Conservation (phyloP, 2,797 vertebrate genomes). For the Buphagus erythrorhynchus region DNA sequence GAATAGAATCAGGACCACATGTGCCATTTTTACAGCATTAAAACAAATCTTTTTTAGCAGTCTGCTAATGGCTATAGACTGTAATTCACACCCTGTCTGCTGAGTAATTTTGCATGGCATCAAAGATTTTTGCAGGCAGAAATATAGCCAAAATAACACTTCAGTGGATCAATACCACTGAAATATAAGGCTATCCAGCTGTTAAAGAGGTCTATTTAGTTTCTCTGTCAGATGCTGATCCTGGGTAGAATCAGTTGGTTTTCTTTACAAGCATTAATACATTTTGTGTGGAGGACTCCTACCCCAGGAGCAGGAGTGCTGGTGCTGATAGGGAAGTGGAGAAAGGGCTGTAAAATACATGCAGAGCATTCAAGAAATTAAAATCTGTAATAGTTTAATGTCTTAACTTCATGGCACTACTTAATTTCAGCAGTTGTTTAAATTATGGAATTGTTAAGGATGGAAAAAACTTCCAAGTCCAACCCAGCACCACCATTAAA, state of each 20-base stretch:
- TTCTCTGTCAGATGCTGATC: conserved; percentile 5
- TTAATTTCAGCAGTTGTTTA: neutral
- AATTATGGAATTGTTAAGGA: neutral
- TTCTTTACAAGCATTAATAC: neutral
- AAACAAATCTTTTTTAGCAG: neutral
- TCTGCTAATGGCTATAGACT: conserved; percentile 18
- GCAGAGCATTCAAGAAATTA: neutral
- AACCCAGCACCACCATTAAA: neutral
- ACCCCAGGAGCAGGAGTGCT: neutral
- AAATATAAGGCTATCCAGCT: conserved; percentile 63
- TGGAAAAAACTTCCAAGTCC: neutral
- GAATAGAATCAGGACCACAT: neutral
- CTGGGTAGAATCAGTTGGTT: neutral
- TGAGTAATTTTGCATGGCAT: conserved; percentile 55
- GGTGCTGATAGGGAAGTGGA: neutral
- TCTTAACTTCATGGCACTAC: neutral
- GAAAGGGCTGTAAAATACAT: neutral
- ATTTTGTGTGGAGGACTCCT: neutral
- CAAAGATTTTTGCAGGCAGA: conserved; percentile 61
- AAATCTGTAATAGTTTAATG: neutral
- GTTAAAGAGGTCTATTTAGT: conserved; percentile 65
- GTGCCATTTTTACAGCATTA: neutral
- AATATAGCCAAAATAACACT: conserved; percentile 63
- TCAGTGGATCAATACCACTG: conserved; percentile 66
- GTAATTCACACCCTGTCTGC: conserved; percentile 40